Evolutionary conservation across 2,113 vertebrate genomes (phyloP).

Genomic region (Gymnogyps californianus): DNA sequence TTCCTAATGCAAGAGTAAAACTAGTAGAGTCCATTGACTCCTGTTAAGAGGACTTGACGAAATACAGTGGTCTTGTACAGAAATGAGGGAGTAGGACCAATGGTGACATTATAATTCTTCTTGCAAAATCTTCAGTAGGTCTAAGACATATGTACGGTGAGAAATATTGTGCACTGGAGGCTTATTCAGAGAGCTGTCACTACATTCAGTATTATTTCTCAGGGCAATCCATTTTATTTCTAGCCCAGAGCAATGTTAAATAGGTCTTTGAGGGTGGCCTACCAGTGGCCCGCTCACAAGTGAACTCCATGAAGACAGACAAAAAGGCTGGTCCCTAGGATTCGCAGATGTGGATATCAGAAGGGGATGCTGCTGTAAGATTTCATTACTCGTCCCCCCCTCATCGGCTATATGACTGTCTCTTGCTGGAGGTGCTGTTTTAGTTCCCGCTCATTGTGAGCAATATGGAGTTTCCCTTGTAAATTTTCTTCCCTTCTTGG

Average conservation of each 20-base stretch:
- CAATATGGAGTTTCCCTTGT: slow-evolving; percentile 46
- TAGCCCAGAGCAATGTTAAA: not conserved
- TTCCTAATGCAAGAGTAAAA: slow-evolving; percentile 16
- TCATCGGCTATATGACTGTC: not conserved
- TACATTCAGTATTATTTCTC: slow-evolving; percentile 3
- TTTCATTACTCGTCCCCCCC: not conserved
- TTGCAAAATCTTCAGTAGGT: not conserved
- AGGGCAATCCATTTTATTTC: not conserved
- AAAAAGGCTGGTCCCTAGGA: not conserved
- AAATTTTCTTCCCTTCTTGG: slow-evolving; percentile 50
- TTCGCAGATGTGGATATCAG: not conserved
- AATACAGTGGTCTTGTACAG: not conserved
- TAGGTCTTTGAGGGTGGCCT: slow-evolving; percentile 43
- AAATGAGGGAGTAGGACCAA: not conserved
- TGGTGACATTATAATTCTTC: not conserved
- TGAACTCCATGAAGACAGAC: not conserved
- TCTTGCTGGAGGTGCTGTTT: slow-evolving; percentile 43
- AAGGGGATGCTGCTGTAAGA: not conserved
- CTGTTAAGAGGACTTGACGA: not conserved
- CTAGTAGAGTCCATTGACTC: not conserved
- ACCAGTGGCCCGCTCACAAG: not conserved
- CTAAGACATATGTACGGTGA: not conserved
- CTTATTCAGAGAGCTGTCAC: not conserved
- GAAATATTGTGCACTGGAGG: not conserved
- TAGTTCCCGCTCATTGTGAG: not conserved